Base-by-base conservation (phyloP, 2,888 invertebrate genomes). In the Salpingus planirostris region DNA sequence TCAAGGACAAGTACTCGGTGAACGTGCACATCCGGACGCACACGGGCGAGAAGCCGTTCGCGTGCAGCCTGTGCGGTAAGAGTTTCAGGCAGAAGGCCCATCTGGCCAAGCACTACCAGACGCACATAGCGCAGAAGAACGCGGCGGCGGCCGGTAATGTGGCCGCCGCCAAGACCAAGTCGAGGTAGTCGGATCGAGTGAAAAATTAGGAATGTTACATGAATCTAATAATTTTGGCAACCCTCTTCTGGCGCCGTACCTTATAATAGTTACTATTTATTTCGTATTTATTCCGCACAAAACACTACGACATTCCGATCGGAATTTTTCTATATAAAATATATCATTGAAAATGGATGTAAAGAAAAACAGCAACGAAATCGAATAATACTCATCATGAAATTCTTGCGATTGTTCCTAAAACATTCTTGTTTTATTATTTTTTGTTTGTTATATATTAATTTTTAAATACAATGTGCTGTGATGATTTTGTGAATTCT, bases 21-120 rank as follows among this genome's bases (percentile, higher is more conserved):
- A 96, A 96, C 62, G 96, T 96, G 26, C 97, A 97, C 65, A 89
- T 96, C 49, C 74, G 96, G 50, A 96, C 96, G 13, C 97, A 97
- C 61, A 96, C 96, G 1, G 96, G 95, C 0, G 96, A 97, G 65
- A 96, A 97, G 59, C 96, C 97, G 0, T 97, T 97, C 65, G 78
- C 87, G 18, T 97, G 97, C 63, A 83, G 84, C 11, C 73, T 93
- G 34, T 97, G 97, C 62, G 90, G 90, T 43, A 92, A 90, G 64
- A 87, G 86, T 56, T 91, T 91, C 67, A 74, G 90, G 27, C 90
- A 91, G 63, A 91, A 91, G 59, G 90, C 90, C 1, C 90, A 91
- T 55, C 70, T 91, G 50, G 90, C 90, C 38, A 91, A 91, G 62
- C 90, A 91, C 66, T 88, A 90, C 60, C 90, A 90, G 69, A 91